Percentiles rank a stretch among this genome's conserved stretches.
phyloP scores from a whole-genome alignment of 2,888 invertebrate species.

The Scaeva pyrastri region DNA sequence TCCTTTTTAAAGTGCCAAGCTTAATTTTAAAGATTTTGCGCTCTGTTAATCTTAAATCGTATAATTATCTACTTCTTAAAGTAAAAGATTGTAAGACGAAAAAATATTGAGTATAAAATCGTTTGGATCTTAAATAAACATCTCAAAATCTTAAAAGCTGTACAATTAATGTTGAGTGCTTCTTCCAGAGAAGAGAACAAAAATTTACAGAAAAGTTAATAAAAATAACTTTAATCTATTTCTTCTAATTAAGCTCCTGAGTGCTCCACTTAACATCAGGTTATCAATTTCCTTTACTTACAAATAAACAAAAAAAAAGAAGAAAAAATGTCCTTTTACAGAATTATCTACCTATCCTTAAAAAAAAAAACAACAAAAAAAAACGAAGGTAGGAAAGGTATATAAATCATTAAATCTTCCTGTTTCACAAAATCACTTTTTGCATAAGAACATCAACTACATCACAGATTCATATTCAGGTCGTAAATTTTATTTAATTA shows the following conservation, averaged over 20 bases:
- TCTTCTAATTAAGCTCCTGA: slow-evolving; percentile 23
- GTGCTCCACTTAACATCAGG: background rate
- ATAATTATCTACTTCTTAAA: no score
- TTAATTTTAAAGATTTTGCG: no score
- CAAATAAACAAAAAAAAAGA: background rate
- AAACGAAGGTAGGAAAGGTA: no score
- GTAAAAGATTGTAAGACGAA: no score
- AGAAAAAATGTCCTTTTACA: slow-evolving; percentile 17
- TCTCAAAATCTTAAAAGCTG: background rate
- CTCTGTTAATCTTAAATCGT: no score
- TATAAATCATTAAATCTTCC: slow-evolving; percentile 51
- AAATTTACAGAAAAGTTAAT: background rate
- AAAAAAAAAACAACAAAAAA: slow-evolving; percentile 34
- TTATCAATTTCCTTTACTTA: slow-evolving; percentile 13
- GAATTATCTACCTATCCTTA: slow-evolving; percentile 3
- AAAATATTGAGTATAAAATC: no score
- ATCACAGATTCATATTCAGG: slow-evolving; percentile 73
- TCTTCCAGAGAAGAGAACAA: background rate
- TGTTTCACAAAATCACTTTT: slow-evolving; percentile 67
- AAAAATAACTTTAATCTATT: background rate
- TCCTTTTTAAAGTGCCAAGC: no score
- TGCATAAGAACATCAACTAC: slow-evolving; percentile 57
- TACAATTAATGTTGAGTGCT: background rate
- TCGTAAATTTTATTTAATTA: slow-evolving; percentile 75
- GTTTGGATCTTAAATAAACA: background rate